Evolutionary conservation across 2,888 invertebrate species (phyloP).

Genomic region (Nomada hirtipes): DNA sequence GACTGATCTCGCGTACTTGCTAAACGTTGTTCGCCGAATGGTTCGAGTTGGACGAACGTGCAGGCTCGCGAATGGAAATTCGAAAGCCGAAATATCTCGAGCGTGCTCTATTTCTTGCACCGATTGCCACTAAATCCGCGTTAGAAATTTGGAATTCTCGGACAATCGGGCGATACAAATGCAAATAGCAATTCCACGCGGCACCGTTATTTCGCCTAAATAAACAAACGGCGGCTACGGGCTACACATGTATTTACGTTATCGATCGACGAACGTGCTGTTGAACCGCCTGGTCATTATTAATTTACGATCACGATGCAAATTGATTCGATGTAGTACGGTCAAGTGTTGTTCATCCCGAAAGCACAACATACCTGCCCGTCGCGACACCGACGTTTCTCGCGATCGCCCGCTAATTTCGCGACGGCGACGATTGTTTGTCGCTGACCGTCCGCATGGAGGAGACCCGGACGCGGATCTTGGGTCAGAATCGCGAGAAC

Average conservation of each 20-base stretch:
- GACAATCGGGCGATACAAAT: slow-evolving; percentile 51
- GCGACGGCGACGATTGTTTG: slow-evolving; percentile 35
- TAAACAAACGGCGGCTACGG: slow-evolving; percentile 43
- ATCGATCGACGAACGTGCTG: slow-evolving; percentile 33
- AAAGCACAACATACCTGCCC: not conserved
- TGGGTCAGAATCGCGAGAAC: slow-evolving; percentile 19
- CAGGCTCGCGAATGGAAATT: slow-evolving; percentile 8
- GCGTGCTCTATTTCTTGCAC: slow-evolving; percentile 37
- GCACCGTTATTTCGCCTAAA: slow-evolving; percentile 49
- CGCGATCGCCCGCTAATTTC: slow-evolving; percentile 56
- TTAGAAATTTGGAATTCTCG: slow-evolving; percentile 40
- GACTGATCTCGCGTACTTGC: not conserved
- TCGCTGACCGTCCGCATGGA: slow-evolving; percentile 22
- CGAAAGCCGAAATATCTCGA: not conserved
- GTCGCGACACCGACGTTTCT: slow-evolving; percentile 31
- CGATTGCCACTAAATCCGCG: slow-evolving; percentile 42
- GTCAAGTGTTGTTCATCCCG: not conserved
- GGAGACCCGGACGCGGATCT: not conserved
- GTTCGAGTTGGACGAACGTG: not conserved
- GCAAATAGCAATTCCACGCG: slow-evolving; percentile 33
- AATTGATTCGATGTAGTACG: not conserved
- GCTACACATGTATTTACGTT: slow-evolving; percentile 29
- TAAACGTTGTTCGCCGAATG: slow-evolving; percentile 14
- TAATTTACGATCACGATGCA: slow-evolving; percentile 21
- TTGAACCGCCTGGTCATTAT: slow-evolving; percentile 21